Evolutionary conservation across 2,888 invertebrate species (phyloP), one percentile per base, ranked within the genome.

Genomic region (Ornithoptera alexandrae): DNA sequence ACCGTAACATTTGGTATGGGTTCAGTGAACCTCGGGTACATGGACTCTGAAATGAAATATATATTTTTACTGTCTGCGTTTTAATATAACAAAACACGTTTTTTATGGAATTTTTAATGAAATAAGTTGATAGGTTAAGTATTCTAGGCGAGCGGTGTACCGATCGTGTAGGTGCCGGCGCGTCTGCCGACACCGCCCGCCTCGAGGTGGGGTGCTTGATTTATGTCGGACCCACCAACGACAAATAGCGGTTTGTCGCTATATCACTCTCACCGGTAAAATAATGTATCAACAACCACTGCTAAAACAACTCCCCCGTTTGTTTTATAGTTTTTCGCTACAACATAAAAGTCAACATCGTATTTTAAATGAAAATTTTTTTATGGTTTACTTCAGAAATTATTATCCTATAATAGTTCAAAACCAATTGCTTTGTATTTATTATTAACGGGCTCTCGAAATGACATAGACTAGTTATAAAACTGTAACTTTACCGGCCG

Each of bases 1-100:
- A 97, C 97, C 30, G 98, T 98, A 77, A 97, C 97, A 89, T 98
- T 98, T 60, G 96, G 96, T 83, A 98, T 97, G 71, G 96, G 96
- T 84, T 97, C 97, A 59, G 97, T 96, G 84, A 98, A 97, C 84
- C 96, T 94, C 74, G 98, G 98, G 84, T 96, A 92, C 87, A 94
- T 92, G 56, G 94, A 93, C 85, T 94, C 95, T 95, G 94, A 73
- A 93, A 93, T 74, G 76, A 83, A 80, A 73, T 62, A 65, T 62
- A 65, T 18, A 71, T 67, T 57, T 70, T 62, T 61, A 69, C 46
- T 56, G 18, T 69, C 18, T 67, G 72, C n/a, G 65, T 56, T 62
- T 70, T 59, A 69, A 70, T 70, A 68, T 73, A 76, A 76, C 73
- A 76, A 72, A 87, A 88, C 86, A 87, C 87, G 87, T 88, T 88